phyloP scores from a whole-genome alignment of 2,888 invertebrate species.

The Doris montereyensis region DNA sequence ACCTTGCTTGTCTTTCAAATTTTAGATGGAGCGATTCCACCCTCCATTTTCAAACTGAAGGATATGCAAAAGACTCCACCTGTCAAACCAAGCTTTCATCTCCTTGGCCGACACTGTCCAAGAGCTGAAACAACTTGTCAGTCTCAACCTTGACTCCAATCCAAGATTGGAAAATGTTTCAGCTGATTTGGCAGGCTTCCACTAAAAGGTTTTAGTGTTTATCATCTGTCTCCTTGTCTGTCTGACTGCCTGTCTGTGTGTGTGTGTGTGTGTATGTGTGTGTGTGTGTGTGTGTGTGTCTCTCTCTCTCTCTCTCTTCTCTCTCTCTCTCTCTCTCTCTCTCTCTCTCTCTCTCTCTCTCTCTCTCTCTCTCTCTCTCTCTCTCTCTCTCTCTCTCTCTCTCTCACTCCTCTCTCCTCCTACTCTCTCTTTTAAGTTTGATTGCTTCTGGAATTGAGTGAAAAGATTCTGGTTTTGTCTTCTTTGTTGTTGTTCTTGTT shows the following conservation, averaged over 20 bases:
- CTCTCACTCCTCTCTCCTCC: no score
- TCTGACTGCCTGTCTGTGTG: no score
- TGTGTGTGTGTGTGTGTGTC: background rate
- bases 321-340: background rate
- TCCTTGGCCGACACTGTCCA: slow-evolving; percentile 56
- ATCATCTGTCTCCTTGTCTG: background rate
- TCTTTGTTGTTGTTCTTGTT: no score
- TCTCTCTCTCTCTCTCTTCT: background rate
- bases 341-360: background rate
- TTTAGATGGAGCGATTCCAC: slow-evolving; percentile 48
- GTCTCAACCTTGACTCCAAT: slow-evolving; percentile 57
- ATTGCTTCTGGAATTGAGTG: no score
- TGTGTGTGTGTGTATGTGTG: background rate
- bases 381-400: no score
- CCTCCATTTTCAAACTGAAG: slow-evolving; percentile 51
- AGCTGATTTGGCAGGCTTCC: slow-evolving; percentile 51
- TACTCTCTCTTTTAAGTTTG: no score
- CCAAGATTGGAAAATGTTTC: slow-evolving; percentile 53
- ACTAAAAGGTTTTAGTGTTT: slow-evolving; percentile 56
- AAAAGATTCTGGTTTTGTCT: no score
- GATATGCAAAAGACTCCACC: slow-evolving; percentile 51
- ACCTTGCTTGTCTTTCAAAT: background rate
- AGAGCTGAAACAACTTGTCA: slow-evolving; percentile 49
- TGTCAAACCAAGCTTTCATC: slow-evolving; percentile 61
- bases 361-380: no score